These are phyloP conservation scores for Steatocranus sp. DNA, from an alignment of 2,797 vertebrate genomes.

Conservation along the genomic window DNA sequence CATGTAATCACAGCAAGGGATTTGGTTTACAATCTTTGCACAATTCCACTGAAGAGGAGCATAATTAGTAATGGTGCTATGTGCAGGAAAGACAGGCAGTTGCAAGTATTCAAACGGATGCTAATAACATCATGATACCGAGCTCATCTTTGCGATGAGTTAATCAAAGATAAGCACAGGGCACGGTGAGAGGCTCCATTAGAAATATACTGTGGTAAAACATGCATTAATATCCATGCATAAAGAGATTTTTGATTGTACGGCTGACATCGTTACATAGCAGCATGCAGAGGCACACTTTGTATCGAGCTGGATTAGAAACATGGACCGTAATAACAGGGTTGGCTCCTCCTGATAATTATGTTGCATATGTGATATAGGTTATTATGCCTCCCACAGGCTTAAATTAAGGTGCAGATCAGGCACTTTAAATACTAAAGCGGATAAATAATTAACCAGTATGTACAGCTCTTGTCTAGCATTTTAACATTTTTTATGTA, in stretches of 20 bases:
- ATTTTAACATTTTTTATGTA: rapidly evolving
- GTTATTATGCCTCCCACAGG: constrained; percentile 12
- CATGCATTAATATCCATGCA: constrained; percentile 64
- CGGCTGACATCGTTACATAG: constrained; percentile 32
- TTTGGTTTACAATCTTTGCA: constrained; percentile 38
- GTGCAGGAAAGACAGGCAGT: constrained; percentile 49
- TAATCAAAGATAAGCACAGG: constrained; percentile 57
- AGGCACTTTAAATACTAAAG: not conserved
- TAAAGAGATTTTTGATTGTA: constrained; percentile 17
- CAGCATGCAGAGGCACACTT: constrained; percentile 47
- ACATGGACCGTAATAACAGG: constrained; percentile 14
- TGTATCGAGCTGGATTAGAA: constrained; percentile 41
- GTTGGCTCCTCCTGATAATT: constrained; percentile 11
- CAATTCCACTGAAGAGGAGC: constrained; percentile 31
- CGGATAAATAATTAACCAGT: not conserved
- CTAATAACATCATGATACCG: constrained; percentile 56
- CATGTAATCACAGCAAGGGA: constrained; percentile 51
- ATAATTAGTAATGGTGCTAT: constrained; percentile 50
- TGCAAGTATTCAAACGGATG: constrained; percentile 54
- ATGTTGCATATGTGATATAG: not conserved
- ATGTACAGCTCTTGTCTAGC: not conserved
- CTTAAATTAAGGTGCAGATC: not conserved
- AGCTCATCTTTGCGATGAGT: constrained; percentile 57
- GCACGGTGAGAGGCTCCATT: constrained; percentile 37
- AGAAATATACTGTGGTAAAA: constrained; percentile 33